These are phyloP conservation scores for Eudyptes chrysolophus DNA, from an alignment of 2,113 vertebrate species.

Conservation along the genomic window DNA sequence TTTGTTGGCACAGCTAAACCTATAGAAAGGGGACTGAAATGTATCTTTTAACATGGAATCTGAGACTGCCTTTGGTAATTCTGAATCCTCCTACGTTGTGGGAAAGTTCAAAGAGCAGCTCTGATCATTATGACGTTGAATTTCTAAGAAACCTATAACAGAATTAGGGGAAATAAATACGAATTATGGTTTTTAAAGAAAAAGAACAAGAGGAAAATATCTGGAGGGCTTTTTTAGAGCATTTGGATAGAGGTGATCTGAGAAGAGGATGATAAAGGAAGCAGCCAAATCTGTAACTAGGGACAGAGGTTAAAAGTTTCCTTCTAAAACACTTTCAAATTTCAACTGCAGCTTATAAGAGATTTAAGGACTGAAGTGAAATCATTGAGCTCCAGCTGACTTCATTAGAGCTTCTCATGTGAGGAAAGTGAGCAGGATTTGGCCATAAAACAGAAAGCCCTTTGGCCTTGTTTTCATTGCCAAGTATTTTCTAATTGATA, in stretches of 20 bases:
- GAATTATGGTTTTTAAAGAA: neutral
- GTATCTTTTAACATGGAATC: neutral
- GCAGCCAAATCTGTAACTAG: neutral
- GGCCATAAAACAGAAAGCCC: neutral
- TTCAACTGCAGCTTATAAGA: neutral
- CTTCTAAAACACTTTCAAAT: neutral
- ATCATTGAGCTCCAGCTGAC: neutral
- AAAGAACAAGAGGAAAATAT: neutral
- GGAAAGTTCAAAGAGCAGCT: constrained; percentile 8
- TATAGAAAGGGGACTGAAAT: neutral
- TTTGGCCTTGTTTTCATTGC: constrained; percentile 25
- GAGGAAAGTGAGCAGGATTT: constrained; percentile 36
- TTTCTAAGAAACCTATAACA: neutral
- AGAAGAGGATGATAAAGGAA: neutral
- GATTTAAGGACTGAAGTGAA: neutral
- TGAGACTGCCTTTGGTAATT: neutral
- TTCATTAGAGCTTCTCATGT: constrained; percentile 16
- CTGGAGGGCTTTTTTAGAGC: neutral
- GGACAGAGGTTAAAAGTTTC: neutral
- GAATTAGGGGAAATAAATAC: neutral
- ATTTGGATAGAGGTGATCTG: neutral
- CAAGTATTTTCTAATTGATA: constrained; percentile 54
- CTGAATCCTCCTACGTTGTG: neutral
- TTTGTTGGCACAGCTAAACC: neutral
- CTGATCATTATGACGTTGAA: neutral